Evolutionary conservation across 2,888 invertebrate species (phyloP).

Genomic region (Spisula subtruncata): DNA sequence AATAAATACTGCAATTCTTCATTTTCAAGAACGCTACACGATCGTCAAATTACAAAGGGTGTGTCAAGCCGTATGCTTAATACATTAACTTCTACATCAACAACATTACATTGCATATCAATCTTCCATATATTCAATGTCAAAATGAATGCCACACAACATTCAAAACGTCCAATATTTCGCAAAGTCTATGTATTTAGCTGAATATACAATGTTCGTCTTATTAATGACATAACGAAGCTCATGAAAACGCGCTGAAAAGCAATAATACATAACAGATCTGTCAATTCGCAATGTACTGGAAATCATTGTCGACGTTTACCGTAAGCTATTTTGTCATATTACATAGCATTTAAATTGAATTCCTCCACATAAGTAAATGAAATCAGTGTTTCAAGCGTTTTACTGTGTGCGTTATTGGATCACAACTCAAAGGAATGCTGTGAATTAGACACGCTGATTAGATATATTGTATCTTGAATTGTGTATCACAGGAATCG

Average conservation of each 20-base stretch:
- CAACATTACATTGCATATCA: no score
- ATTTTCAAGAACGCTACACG: no score
- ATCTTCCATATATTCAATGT: no score
- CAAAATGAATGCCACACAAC: no score
- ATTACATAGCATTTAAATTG: slow-evolving; percentile 15
- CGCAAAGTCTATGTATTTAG: no score
- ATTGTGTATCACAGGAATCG: neutral
- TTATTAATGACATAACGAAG: neutral
- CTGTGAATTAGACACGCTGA: neutral
- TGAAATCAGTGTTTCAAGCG: neutral
- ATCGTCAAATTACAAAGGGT: no score
- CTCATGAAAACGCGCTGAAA: neutral
- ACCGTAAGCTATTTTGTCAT: neutral
- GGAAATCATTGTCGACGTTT: neutral
- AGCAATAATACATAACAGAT: neutral
- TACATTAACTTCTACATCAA: no score
- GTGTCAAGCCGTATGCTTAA: no score
- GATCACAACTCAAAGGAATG: neutral
- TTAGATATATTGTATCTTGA: neutral
- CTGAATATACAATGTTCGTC: neutral
- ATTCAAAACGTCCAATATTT: no score
- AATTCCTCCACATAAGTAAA: neutral
- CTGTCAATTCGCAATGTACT: neutral
- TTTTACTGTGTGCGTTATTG: neutral
- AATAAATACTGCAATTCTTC: no score